Percentiles rank a stretch among this genome's conserved stretches.
Evolutionary conservation across 2,113 vertebrate genomes (phyloP).

Genomic region (Poeciliopsis retropinna): DNA sequence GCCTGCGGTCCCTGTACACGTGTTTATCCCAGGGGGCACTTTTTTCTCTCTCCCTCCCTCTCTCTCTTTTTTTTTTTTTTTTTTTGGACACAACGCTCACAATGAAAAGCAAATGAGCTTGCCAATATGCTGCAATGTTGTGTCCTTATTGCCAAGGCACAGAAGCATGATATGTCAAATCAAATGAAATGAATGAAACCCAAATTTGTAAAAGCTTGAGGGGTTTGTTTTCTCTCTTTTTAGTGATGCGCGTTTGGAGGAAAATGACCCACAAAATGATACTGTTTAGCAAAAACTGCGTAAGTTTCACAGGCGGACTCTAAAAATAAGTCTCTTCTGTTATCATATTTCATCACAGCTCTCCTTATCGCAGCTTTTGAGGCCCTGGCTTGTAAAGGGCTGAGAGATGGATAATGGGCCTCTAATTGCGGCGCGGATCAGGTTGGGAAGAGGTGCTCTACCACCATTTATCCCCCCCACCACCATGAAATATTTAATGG

Average conservation of each 20-base stretch:
- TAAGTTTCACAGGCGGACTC: conserved; percentile 63
- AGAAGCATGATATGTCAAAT: conserved; percentile 97
- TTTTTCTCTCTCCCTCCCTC: conserved; percentile 6
- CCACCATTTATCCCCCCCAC: conserved; percentile 73
- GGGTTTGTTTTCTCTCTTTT: conserved; percentile 36
- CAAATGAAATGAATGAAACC: conserved; percentile 93
- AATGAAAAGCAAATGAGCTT: conserved; percentile 98
- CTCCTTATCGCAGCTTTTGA: conserved; percentile 67
- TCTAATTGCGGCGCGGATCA: conserved; percentile 74
- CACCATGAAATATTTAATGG: conserved; percentile 83
- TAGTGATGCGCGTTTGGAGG: conserved; percentile 52
- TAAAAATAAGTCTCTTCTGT: conserved; percentile 64
- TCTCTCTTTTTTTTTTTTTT: not conserved
- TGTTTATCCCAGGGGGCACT: conserved; percentile 90
- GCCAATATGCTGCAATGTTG: conserved; percentile 99
- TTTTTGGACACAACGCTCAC: conserved; percentile 90
- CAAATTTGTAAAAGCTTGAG: conserved; percentile 79
- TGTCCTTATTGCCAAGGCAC: conserved; percentile 96
- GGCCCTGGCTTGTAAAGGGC: conserved; percentile 67
- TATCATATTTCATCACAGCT: conserved; percentile 72
- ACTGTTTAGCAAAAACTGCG: conserved; percentile 53
- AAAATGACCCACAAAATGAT: conserved; percentile 68
- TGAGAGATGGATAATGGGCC: conserved; percentile 69
- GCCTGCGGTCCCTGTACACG: conserved; percentile 90
- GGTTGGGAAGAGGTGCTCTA: conserved; percentile 63